These are phyloP conservation scores for Sminthurides bifidus DNA, from an alignment of 1,140 invertebrate genomes.

Conservation along the genomic window DNA sequence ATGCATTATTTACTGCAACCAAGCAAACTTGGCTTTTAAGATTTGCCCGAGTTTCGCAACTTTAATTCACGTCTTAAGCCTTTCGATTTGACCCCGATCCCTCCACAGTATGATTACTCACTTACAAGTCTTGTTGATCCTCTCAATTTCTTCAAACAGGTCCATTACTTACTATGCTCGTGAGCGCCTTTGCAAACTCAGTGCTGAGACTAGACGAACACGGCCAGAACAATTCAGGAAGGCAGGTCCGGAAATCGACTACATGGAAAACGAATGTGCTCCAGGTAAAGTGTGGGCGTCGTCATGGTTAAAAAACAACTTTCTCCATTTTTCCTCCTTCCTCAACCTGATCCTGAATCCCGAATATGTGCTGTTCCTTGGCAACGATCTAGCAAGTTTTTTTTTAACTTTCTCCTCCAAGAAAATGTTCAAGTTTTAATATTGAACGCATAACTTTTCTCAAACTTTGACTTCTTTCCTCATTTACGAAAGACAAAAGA, in stretches of 20 bases:
- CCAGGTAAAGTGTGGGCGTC: conserved; percentile 36
- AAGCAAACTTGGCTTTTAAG: not conserved
- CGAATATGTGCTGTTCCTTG: too few relatives aligned
- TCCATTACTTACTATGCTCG: conserved; percentile 40
- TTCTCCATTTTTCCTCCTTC: conserved; percentile 3
- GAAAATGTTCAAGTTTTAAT: too few relatives aligned
- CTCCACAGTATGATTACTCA: not conserved
- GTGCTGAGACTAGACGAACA: conserved; percentile 39
- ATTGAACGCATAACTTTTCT: too few relatives aligned
- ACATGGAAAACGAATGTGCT: conserved; percentile 45
- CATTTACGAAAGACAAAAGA: too few relatives aligned
- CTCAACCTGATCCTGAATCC: too few relatives aligned
- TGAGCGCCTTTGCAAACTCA: conserved; percentile 38
- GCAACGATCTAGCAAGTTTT: too few relatives aligned
- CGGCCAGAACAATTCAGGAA: conserved; percentile 37
- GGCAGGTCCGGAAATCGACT: conserved; percentile 39
- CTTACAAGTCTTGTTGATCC: not conserved
- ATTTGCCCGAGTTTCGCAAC: not conserved
- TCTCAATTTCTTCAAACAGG: conserved; percentile 25
- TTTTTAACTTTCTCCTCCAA: too few relatives aligned
- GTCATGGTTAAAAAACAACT: not conserved
- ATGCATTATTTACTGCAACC: not conserved
- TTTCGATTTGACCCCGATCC: not conserved
- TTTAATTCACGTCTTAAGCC: not conserved
- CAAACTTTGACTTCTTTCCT: too few relatives aligned